phyloP scores from a whole-genome alignment of 2,113 vertebrate genomes.

The Xenotilapia flavipinnis region DNA sequence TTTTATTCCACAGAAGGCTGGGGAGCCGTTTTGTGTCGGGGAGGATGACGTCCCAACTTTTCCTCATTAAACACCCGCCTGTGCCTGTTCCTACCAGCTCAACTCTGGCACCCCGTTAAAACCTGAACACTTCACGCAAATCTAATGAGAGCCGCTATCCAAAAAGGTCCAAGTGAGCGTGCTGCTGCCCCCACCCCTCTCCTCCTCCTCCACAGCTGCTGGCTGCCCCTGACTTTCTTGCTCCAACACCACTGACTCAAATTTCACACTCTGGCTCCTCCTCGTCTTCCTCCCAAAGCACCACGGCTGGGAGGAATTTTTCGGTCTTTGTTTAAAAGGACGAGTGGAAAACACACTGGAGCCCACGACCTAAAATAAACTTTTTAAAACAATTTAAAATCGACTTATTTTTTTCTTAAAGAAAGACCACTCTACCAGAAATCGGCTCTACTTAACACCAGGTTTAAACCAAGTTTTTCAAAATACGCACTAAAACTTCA shows the following conservation, averaged over 20 bases:
- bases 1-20: background rate
- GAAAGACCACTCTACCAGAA: accelerated
- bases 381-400: background rate
- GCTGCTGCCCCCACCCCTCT: background rate
- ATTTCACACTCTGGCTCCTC: constrained; percentile 74
- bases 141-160: background rate
- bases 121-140: background rate
- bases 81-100: background rate
- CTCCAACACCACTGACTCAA: constrained; percentile 56
- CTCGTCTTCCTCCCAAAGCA: constrained; percentile 67
- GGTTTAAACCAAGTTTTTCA: background rate
- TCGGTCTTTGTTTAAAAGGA: constrained; percentile 66
- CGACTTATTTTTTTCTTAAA: background rate
- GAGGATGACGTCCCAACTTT: background rate
- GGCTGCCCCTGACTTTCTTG: constrained; percentile 40
- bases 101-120: background rate
- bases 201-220: constrained; percentile 37
- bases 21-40: background rate
- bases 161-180: background rate
- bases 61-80: background rate
- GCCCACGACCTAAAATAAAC: background rate
- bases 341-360: background rate
- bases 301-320: constrained; percentile 62
- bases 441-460: background rate
- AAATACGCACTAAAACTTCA: background rate